Percentiles rank a stretch among this genome's conserved stretches.
These are phyloP conservation scores for Pristionchus mayeri DNA, from an alignment of 2,888 invertebrate species.

Conservation along the genomic window DNA sequence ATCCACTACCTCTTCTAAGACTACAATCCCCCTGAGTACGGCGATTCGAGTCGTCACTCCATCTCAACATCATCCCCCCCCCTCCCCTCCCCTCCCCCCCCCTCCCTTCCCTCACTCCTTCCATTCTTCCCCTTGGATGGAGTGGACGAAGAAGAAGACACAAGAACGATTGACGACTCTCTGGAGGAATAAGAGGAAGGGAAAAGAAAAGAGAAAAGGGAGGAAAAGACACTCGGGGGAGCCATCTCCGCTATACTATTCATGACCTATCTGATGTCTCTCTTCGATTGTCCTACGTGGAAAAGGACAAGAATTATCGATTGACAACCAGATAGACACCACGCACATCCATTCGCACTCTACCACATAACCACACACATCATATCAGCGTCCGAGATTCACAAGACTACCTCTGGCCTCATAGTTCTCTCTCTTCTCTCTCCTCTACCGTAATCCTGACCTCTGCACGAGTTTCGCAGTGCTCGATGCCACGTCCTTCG, in stretches of 20 bases:
- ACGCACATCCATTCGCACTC: too few relatives aligned
- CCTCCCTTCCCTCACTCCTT: background rate
- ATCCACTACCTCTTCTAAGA: background rate
- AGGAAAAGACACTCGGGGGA: background rate
- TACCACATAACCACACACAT: too few relatives aligned
- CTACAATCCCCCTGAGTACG: background rate
- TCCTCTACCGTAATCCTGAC: conserved; percentile 48
- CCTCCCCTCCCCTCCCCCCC: too few relatives aligned
- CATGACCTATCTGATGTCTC: background rate
- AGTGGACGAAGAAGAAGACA: background rate
- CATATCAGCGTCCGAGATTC: background rate
- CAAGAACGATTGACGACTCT: conserved; percentile 27
- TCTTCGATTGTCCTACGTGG: too few relatives aligned
- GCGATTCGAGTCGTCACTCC: too few relatives aligned
- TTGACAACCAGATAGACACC: background rate
- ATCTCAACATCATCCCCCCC: too few relatives aligned
- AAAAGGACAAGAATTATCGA: background rate
- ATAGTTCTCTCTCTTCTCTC: background rate
- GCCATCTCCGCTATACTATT: background rate
- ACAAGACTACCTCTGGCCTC: background rate
- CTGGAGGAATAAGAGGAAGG: conserved; percentile 23
- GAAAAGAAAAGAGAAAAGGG: conserved; percentile 4
- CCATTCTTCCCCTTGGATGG: background rate
- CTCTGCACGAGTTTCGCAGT: conserved; percentile 92
- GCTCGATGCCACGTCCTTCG: conserved; percentile 97